These are phyloP conservation scores for Polydrusus tereticollis DNA, from an alignment of 2,888 invertebrate genomes.

Conservation along the genomic window DNA sequence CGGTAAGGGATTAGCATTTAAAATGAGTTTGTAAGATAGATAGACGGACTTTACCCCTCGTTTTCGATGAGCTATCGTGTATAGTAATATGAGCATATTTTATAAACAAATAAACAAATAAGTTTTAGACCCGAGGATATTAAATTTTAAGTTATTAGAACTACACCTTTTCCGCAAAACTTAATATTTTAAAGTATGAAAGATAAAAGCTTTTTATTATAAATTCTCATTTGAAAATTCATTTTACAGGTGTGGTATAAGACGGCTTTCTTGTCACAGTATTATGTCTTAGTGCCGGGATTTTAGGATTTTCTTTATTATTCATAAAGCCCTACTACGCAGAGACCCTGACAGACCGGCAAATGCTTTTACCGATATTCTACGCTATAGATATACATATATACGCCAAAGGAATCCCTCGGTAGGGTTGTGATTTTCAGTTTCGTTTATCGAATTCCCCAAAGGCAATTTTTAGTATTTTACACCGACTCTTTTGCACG, in stretches of 20 bases:
- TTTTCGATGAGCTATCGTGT: too few species aligned
- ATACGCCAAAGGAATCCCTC: background rate
- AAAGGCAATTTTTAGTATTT: slow-evolving; percentile 4
- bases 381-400: slow-evolving; percentile 3
- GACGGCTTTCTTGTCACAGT: slow-evolving; percentile 2
- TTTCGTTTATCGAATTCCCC: slow-evolving; percentile 14
- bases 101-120: too few species aligned
- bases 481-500: background rate
- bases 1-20: too few species aligned
- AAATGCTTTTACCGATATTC: slow-evolving; percentile 23
- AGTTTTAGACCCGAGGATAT: too few species aligned
- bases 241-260: slow-evolving; percentile 5
- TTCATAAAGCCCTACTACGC: slow-evolving; percentile 21
- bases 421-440: slow-evolving; percentile 14
- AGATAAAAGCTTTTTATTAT: slow-evolving; percentile 1
- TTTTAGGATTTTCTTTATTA: slow-evolving; percentile 30
- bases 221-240: slow-evolving; percentile 1
- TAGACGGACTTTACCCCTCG: too few species aligned
- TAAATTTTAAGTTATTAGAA: too few species aligned
- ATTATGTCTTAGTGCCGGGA: slow-evolving; percentile 10
- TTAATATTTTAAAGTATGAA: too few species aligned
- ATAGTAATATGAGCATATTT: too few species aligned
- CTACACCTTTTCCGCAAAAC: too few species aligned
- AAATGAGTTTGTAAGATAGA: too few species aligned
- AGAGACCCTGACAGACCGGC: slow-evolving; percentile 10